Conservation (phyloP, 2,113 vertebrate species). For the Uria aalge region DNA sequence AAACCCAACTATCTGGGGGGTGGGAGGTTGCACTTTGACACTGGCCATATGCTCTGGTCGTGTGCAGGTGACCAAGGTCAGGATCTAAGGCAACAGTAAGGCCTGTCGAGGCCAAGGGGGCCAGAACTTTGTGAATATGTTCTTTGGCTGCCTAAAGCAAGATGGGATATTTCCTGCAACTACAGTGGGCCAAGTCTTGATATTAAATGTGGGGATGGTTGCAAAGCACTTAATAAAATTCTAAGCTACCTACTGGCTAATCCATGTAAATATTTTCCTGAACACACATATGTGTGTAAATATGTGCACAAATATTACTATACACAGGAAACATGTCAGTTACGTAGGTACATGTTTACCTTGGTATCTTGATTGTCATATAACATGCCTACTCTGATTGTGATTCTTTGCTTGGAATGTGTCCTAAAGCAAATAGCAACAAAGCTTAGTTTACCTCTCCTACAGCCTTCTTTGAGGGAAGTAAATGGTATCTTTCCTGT, state of each 20-base stretch:
- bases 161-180: not conserved
- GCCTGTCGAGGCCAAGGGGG: not conserved
- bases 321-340: not conserved
- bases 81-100: not conserved
- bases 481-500: not conserved
- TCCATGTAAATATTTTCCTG: not conserved
- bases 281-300: not conserved
- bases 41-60: not conserved
- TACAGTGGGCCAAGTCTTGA: not conserved
- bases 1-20: not conserved
- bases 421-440: not conserved
- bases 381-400: not conserved
- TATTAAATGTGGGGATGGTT: not conserved
- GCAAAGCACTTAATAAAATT: not conserved
- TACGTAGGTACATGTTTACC: not conserved
- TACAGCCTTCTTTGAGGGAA: not conserved
- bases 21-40: not conserved
- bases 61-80: not conserved
- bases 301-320: not conserved
- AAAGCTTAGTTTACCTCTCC: not conserved
- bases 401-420: not conserved
- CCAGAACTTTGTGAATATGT: not conserved
- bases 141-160: not conserved
- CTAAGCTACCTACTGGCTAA: not conserved
- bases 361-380: not conserved